A percentile compares a stretch with the other conserved stretches of the same genome.
These are phyloP conservation scores for Micromussa lordhowensis DNA, from an alignment of 92 coral and sea anemone species.

Conservation along the genomic window DNA sequence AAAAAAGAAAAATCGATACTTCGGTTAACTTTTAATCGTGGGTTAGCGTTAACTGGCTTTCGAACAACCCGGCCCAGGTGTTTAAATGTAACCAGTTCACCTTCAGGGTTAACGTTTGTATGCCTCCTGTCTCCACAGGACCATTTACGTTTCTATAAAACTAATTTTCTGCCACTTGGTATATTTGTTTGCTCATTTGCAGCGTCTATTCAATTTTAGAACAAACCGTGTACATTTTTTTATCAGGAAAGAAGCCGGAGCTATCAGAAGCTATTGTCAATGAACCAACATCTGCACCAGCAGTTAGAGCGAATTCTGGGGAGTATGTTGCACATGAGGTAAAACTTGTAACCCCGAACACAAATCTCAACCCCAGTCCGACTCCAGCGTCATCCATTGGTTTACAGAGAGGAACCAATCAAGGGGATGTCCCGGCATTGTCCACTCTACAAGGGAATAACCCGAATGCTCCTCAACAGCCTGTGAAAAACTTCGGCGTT, in stretches of 20 bases:
- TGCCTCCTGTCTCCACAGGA: no score
- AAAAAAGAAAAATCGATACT: no score
- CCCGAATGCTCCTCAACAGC: slow-evolving; percentile 9
- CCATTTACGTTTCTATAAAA: no score
- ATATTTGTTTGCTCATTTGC: background rate
- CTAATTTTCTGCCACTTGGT: background rate
- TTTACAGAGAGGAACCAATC: background rate
- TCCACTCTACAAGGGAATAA: background rate
- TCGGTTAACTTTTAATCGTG: no score
- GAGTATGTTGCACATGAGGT: slow-evolving; percentile 41
- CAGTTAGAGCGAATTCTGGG: background rate
- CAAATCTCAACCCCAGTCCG: background rate
- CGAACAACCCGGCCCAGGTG: no score
- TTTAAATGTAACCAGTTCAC: no score
- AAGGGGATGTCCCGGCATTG: background rate
- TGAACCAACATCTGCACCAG: slow-evolving; percentile 23
- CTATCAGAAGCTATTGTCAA: slow-evolving; percentile 7
- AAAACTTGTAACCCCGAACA: slow-evolving; percentile 11
- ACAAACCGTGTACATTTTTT: background rate
- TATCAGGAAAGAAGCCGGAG: slow-evolving; percentile 32
- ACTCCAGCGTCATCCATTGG: slow-evolving; percentile 10
- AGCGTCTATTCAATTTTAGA: no score
- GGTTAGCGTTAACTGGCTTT: no score
- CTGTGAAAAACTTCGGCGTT: slow-evolving; percentile 2
- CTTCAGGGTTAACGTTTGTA: no score